Evolutionary conservation across 2,113 vertebrate species (phyloP).

Genomic region (Cephalopterus ornatus): DNA sequence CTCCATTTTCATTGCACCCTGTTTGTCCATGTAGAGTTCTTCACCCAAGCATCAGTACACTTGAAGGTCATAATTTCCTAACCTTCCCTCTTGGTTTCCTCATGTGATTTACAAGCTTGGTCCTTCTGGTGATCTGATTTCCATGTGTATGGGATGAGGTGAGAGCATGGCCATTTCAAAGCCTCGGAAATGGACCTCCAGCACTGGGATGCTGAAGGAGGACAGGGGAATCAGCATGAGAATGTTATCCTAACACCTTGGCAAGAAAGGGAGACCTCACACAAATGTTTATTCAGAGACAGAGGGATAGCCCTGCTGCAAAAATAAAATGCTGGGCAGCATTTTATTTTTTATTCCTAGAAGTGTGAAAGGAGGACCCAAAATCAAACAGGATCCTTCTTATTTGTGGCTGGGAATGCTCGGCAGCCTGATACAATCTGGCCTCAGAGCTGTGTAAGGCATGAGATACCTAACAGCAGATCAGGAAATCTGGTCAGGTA

Average conservation of each 20-base stretch:
- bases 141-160: conserved; percentile 60
- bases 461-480: background rate
- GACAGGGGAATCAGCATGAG: conserved; percentile 62
- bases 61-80: background rate
- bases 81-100: background rate
- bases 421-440: background rate
- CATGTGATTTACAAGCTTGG: background rate
- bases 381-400: background rate
- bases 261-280: conserved; percentile 24
- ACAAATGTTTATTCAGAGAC: conserved; percentile 61
- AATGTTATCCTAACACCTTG: conserved; percentile 71
- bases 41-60: background rate
- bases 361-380: conserved; percentile 31
- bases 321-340: conserved; percentile 4
- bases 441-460: background rate
- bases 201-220: conserved; percentile 19
- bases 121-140: conserved; percentile 55
- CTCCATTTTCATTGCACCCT: background rate
- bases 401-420: background rate
- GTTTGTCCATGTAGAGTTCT: background rate
- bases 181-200: conserved; percentile 51
- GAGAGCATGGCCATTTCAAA: conserved; percentile 68
- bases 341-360: conserved; percentile 46
- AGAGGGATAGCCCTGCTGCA: conserved; percentile 8
- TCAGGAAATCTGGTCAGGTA: conserved; percentile 6